A percentile compares a stretch with the other conserved stretches of the same genome.
These are phyloP conservation scores for Zosterops lateralis DNA, from an alignment of 2,113 vertebrate species.

Conservation along the genomic window DNA sequence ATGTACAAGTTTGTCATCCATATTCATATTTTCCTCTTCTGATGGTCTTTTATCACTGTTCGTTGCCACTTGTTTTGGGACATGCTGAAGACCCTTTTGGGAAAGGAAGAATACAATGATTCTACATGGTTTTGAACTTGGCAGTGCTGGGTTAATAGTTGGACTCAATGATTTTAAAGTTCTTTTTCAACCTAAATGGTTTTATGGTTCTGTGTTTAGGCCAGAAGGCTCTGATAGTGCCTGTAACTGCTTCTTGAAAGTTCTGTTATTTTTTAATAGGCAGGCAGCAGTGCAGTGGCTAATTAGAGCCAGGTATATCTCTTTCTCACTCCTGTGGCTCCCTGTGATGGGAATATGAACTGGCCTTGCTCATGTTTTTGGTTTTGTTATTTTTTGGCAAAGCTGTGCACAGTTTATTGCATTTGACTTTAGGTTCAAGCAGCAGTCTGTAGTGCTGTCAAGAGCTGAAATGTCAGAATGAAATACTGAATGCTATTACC, in stretches of 20 bases:
- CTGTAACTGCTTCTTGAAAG: not conserved
- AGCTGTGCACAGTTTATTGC: not conserved
- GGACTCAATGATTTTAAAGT: not conserved
- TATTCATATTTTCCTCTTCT: not conserved
- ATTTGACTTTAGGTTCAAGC: constrained; percentile 3
- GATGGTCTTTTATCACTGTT: not conserved
- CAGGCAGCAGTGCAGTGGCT: not conserved
- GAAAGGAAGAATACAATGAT: not conserved
- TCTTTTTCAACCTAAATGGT: not conserved
- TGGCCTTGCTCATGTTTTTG: not conserved
- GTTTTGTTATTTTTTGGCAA: not conserved
- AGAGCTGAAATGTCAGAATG: not conserved
- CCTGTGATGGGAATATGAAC: not conserved
- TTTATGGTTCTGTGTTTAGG: not conserved
- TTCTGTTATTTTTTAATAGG: not conserved
- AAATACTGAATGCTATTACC: constrained; percentile 36
- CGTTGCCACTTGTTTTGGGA: not conserved
- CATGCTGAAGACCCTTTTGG: not conserved
- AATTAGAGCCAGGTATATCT: not conserved
- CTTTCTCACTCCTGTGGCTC: not conserved
- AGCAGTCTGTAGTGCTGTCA: not conserved
- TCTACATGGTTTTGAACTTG: not conserved
- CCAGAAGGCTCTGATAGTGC: not conserved
- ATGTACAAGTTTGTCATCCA: not conserved
- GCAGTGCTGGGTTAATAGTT: not conserved